Percentiles rank a stretch among this genome's conserved stretches.
Evolutionary conservation across 2,888 invertebrate species (phyloP).

Genomic region (Globia sparganii): DNA sequence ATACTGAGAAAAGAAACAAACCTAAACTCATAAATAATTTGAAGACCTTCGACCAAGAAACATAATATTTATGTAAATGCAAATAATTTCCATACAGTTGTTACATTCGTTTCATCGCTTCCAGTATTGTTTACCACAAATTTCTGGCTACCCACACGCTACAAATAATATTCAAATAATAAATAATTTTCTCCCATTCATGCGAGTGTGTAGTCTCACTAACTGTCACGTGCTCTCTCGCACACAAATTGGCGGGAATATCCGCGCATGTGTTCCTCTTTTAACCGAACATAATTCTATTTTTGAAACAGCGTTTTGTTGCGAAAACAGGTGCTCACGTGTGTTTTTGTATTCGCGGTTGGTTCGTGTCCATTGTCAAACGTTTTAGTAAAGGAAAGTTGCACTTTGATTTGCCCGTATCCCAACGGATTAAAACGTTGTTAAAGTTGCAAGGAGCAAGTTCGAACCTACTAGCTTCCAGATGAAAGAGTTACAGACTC

Average conservation of each 20-base stretch:
- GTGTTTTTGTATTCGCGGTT: conserved; percentile 67
- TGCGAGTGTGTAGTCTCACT: conserved; percentile 74
- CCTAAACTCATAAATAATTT: conserved; percentile 41
- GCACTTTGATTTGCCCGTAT: neutral
- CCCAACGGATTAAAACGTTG: neutral
- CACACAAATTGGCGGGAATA: conserved; percentile 76
- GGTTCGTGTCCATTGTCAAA: conserved; percentile 59
- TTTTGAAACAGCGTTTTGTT: conserved; percentile 75
- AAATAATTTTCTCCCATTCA: conserved; percentile 60
- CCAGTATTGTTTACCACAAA: conserved; percentile 41
- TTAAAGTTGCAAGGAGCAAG: neutral
- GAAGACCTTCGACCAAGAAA: conserved; percentile 42
- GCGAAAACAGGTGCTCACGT: conserved; percentile 82
- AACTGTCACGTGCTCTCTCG: conserved; percentile 69
- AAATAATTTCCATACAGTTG: conserved; percentile 48
- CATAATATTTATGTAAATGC: too few species aligned
- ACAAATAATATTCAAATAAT: conserved; percentile 33
- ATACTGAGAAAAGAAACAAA: conserved; percentile 30
- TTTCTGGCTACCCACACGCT: conserved; percentile 34
- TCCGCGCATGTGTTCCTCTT: conserved; percentile 55
- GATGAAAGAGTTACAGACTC: neutral
- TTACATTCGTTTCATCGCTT: conserved; percentile 36
- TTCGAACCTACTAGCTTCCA: neutral
- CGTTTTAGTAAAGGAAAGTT: neutral
- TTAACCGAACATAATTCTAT: conserved; percentile 58